Conservation (phyloP, 2,888 invertebrate genomes). For the Eupithecia dodoneata region DNA sequence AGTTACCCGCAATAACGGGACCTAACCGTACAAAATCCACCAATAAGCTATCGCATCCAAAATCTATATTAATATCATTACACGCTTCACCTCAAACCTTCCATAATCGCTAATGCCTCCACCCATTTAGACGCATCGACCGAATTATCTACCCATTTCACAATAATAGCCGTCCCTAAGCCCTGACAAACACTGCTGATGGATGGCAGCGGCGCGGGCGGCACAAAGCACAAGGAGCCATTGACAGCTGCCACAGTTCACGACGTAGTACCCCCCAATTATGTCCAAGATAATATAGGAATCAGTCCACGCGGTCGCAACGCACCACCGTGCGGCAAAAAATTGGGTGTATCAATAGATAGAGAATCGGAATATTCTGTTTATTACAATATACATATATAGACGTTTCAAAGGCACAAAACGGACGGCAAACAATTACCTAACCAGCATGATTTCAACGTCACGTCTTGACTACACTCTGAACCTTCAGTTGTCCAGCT, state of each 20-base stretch:
- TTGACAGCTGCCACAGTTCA: conserved; percentile 61
- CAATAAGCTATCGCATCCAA: conserved; percentile 14
- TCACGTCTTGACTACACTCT: neutral
- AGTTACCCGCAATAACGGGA: conserved; percentile 24
- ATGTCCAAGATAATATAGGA: conserved; percentile 51
- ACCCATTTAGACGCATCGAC: conserved; percentile 67
- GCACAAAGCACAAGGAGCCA: conserved; percentile 73
- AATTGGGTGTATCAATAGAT: conserved; percentile 35
- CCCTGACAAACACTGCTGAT: conserved; percentile 72
- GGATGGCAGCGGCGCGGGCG: conserved; percentile 65
- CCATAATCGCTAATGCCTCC: conserved; percentile 72
- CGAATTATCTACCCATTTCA: conserved; percentile 77
- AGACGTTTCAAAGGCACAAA: conserved; percentile 5
- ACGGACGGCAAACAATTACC: neutral
- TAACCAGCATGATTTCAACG: neutral
- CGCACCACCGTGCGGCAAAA: conserved; percentile 50
- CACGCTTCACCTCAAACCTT: conserved; percentile 51
- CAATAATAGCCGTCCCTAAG: conserved; percentile 62
- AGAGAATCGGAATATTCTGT: conserved; percentile 31
- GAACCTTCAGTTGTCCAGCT: neutral
- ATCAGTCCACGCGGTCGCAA: conserved; percentile 59
- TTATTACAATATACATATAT: conserved; percentile 25
- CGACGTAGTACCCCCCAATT: conserved; percentile 60
- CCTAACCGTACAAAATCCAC: conserved; percentile 17
- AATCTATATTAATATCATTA: conserved; percentile 53